phyloP scores from a whole-genome alignment of 2,797 vertebrate genomes.

The Rhinichthys osculus region DNA sequence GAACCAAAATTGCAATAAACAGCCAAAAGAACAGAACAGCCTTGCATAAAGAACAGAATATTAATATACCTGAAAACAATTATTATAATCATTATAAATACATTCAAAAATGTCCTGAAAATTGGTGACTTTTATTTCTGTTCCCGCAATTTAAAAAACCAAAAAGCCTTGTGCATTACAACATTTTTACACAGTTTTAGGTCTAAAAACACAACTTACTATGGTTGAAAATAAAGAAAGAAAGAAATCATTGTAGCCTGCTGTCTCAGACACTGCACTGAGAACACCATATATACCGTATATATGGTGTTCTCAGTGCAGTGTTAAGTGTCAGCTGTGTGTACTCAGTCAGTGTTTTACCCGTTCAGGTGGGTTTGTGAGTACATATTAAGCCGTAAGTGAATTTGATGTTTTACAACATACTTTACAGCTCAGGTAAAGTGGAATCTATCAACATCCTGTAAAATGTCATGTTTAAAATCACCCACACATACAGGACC shows the following conservation, averaged over 20 bases:
- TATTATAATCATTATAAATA: not conserved
- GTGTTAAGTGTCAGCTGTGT: not conserved
- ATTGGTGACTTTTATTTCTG: not conserved
- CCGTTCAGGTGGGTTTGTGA: not conserved
- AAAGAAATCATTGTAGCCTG: too few relatives aligned
- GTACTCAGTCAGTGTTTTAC: not conserved
- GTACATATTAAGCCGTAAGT: not conserved
- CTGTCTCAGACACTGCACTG: too few relatives aligned
- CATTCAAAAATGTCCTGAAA: not conserved
- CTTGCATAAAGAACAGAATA: not conserved
- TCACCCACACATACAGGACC: conserved; percentile 18
- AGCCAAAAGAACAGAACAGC: too few relatives aligned
- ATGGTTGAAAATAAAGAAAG: not conserved
- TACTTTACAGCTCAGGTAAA: not conserved
- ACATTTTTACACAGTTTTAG: not conserved
- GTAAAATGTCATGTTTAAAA: conserved; percentile 32
- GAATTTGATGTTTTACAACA: conserved; percentile 27
- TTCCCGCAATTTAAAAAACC: not conserved
- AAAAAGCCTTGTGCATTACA: not conserved
- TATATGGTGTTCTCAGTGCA: not conserved
- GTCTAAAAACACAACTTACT: not conserved
- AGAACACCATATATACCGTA: too few relatives aligned
- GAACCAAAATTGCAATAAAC: not conserved
- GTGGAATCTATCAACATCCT: conserved; percentile 16
- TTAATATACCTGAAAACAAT: not conserved